Percentiles rank a stretch among this genome's conserved stretches.
These are phyloP conservation scores for Herpailurus yagouaroundi DNA, from an alignment of 2,113 vertebrate species.

Conservation along the genomic window DNA sequence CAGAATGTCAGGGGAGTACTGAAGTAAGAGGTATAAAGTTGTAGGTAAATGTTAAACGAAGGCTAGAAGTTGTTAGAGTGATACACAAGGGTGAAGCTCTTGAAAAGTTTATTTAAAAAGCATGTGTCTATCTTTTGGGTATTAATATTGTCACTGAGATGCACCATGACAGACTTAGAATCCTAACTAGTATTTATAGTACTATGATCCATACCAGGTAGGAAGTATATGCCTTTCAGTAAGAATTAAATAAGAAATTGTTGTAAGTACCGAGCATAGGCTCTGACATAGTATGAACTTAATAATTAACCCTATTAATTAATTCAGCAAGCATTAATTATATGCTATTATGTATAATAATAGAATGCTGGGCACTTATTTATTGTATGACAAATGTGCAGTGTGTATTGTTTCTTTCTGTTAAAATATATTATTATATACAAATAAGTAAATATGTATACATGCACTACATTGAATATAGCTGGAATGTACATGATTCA, in stretches of 20 bases:
- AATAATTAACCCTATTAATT: constrained; percentile 20
- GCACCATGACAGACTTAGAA: background rate
- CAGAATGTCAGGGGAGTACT: background rate
- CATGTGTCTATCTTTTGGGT: background rate
- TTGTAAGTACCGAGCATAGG: background rate
- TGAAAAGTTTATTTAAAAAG: background rate
- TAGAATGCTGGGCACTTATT: background rate
- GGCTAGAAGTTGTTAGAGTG: background rate
- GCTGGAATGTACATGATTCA: background rate
- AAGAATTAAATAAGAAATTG: constrained; percentile 18
- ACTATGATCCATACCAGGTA: background rate
- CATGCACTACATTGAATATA: background rate
- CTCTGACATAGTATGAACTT: background rate
- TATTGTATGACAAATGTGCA: background rate
- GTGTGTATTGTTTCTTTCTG: background rate
- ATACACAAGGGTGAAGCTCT: background rate
- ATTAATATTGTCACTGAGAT: background rate
- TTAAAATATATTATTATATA: background rate
- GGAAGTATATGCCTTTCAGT: background rate
- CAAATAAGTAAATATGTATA: background rate
- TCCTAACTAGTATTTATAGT: background rate
- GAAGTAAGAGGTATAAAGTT: background rate
- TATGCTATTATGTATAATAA: background rate
- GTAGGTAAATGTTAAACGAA: background rate
- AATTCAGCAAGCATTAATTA: background rate